A percentile compares a stretch with the other conserved stretches of the same genome.
Conservation (phyloP, 2,888 invertebrate species). For the Drosophila lutescens region DNA sequence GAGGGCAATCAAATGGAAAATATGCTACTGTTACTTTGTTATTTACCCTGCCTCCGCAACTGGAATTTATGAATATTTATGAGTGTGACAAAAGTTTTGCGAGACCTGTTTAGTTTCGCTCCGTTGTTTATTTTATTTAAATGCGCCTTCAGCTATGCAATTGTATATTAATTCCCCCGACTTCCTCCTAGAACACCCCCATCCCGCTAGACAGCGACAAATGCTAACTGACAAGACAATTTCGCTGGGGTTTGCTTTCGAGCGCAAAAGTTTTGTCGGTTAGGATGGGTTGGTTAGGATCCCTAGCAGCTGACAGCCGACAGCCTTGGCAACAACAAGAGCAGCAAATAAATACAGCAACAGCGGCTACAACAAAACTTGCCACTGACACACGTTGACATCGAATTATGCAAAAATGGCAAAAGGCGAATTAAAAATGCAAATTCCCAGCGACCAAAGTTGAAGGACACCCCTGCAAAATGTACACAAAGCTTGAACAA, state of each 20-base stretch:
- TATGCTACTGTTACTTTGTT: conserved; percentile 62
- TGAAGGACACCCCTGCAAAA: conserved; percentile 26
- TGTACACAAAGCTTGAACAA: conserved; percentile 17
- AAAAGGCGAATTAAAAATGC: conserved; percentile 76
- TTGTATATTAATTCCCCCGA: conserved; percentile 77
- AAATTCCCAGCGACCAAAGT: conserved; percentile 53
- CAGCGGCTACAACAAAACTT: conserved; percentile 28
- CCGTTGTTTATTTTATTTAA: conserved; percentile 74
- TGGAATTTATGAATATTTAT: conserved; percentile 77
- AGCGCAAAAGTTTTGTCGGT: conserved; percentile 25
- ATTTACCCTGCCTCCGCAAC: conserved; percentile 13
- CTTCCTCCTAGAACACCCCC: conserved; percentile 4
- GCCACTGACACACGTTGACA: conserved; percentile 72
- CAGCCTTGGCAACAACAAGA: conserved; percentile 55
- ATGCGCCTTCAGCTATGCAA: conserved; percentile 77
- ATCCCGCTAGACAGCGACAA: conserved; percentile 66
- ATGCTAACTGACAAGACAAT: conserved; percentile 80
- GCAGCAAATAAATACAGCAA: conserved; percentile 28
- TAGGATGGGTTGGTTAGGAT: conserved; percentile 33
- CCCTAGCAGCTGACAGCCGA: conserved; percentile 64
- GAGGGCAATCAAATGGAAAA: conserved; percentile 77
- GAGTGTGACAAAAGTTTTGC: conserved; percentile 74
- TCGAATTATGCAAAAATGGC: conserved; percentile 75
- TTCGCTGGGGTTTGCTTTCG: conserved; percentile 57
- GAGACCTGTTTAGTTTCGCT: conserved; percentile 39